Conservation (phyloP, 2,888 invertebrate genomes). For the Zaprionus lineosus region DNA sequence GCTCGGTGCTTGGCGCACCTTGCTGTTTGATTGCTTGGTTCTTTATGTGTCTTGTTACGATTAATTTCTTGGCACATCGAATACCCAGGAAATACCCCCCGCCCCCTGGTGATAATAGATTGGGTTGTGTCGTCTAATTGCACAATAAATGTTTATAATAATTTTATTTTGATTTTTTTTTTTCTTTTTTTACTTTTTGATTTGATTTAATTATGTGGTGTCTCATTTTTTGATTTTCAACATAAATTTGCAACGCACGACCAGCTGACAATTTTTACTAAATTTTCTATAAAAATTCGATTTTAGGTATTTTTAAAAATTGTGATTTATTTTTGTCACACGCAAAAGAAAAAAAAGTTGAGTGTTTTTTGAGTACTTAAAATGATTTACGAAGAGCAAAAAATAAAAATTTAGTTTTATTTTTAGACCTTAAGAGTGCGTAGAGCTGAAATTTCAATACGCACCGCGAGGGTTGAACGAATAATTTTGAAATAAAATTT, state of each 20-base stretch:
- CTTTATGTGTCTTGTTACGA: conserved; percentile 16
- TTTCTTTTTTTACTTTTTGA: conserved; percentile 11
- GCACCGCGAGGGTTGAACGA: not conserved
- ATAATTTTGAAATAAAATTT: no score
- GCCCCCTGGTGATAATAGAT: no score
- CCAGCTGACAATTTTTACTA: conserved; percentile 49
- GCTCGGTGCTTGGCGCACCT: no score
- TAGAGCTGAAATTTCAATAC: no score
- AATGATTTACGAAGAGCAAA: conserved; percentile 4
- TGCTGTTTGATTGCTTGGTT: conserved; percentile 19
- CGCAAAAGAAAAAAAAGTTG: conserved; percentile 40
- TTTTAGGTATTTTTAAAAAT: conserved; percentile 62
- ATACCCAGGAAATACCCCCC: no score
- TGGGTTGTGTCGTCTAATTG: no score
- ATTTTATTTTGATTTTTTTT: conserved; percentile 4
- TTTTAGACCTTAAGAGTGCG: not conserved
- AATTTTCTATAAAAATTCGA: conserved; percentile 63
- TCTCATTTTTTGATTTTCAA: no score
- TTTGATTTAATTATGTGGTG: no score
- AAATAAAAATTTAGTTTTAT: conserved; percentile 1
- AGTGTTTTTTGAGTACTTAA: conserved; percentile 29
- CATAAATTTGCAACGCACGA: conserved; percentile 32
- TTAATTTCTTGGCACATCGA: conserved; percentile 44
- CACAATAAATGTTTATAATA: conserved; percentile 11
- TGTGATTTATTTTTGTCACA: conserved; percentile 72